Evolutionary conservation across 2,888 invertebrate species (phyloP).

Genomic region (Eilema sororculum): DNA sequence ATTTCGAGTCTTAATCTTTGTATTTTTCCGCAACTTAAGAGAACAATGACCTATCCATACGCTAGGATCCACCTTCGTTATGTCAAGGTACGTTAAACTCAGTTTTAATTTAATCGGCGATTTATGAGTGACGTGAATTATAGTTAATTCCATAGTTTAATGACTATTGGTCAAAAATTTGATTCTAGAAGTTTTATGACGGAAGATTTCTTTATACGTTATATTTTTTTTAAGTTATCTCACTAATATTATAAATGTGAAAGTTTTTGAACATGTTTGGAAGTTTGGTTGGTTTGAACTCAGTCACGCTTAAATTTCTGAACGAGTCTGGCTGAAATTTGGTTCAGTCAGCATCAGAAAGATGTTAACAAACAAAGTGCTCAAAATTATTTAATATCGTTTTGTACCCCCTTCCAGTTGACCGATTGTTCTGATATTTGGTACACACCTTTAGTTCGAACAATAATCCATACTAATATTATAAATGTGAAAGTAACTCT

Average conservation of each 20-base stretch:
- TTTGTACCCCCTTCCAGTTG: no score
- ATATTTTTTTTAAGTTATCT: neutral
- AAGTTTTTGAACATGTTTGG: neutral
- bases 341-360: no score
- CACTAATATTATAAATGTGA: neutral
- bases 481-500: no score
- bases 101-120: constrained; percentile 32
- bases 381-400: no score
- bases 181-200: neutral
- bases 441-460: no score
- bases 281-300: no score
- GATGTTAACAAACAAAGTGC: no score
- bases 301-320: no score
- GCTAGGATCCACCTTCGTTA: constrained; percentile 34
- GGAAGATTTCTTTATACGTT: neutral
- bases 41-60: constrained; percentile 57
- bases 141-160: constrained; percentile 1
- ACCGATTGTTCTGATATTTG: no score
- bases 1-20: constrained; percentile 48
- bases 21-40: constrained; percentile 45
- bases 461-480: no score
- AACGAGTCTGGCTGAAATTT: no score
- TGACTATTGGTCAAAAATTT: constrained; percentile 5
- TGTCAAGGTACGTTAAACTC: constrained; percentile 28
- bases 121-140: constrained; percentile 10